A percentile compares a stretch with the other conserved stretches of the same genome.
These are phyloP conservation scores for Formicarius rufipectus DNA, from an alignment of 2,113 vertebrate genomes.

Conservation along the genomic window DNA sequence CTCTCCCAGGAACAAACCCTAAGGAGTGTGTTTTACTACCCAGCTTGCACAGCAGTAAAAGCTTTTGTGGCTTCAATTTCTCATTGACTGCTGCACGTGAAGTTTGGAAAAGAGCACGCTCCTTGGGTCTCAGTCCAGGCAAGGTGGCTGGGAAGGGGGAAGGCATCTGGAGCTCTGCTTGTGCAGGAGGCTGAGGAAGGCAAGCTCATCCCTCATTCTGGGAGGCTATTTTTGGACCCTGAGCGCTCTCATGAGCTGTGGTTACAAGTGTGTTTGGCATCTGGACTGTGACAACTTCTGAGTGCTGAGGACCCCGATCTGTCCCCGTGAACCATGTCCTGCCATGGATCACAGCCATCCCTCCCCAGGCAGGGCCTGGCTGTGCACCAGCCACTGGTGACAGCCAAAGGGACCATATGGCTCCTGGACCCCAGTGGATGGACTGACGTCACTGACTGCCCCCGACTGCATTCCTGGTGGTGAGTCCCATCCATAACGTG, in stretches of 20 bases:
- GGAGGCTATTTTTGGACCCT: background rate
- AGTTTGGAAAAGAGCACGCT: background rate
- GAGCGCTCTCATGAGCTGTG: fast-evolving
- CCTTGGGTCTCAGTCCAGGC: background rate
- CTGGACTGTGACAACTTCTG: background rate
- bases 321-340: background rate
- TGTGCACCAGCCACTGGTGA: background rate
- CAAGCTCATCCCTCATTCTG: background rate
- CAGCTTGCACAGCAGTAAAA: background rate
- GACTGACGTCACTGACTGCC: background rate
- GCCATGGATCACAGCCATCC: background rate
- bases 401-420: background rate
- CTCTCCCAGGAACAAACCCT: background rate
- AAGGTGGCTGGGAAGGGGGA: background rate
- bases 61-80: background rate
- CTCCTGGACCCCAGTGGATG: background rate
- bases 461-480: background rate
- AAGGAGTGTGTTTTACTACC: background rate
- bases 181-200: background rate
- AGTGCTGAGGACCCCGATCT: background rate
- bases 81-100: background rate
- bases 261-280: background rate
- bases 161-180: background rate
- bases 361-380: background rate
- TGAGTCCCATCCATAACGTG: background rate